These are phyloP conservation scores for Dunckerocampus dactyliophorus DNA, from an alignment of 2,113 vertebrate species.

Conservation along the genomic window DNA sequence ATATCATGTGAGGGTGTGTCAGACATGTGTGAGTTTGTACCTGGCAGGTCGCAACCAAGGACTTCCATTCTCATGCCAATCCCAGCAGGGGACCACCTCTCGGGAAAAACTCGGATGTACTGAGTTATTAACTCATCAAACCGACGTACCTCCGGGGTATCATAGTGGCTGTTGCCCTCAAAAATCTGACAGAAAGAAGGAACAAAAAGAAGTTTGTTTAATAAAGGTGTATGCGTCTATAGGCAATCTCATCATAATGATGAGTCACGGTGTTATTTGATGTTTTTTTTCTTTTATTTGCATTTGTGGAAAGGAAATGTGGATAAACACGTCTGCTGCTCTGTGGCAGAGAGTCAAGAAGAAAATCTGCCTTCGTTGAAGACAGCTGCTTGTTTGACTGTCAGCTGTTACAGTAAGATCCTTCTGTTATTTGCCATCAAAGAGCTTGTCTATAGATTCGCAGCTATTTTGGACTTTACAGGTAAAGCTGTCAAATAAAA, in stretches of 20 bases:
- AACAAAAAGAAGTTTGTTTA: constrained; percentile 1
- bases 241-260: not conserved
- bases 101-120: constrained; percentile 86
- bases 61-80: constrained; percentile 98
- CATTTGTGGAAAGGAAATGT: not conserved
- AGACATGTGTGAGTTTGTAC: constrained; percentile 64
- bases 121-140: constrained; percentile 90
- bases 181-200: constrained; percentile 77
- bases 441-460: constrained; percentile 11
- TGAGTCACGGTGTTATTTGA: not conserved
- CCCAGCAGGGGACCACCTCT: constrained; percentile 92
- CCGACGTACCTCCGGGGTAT: constrained; percentile 90
- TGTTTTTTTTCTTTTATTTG: not conserved
- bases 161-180: constrained; percentile 94
- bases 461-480: constrained; percentile 5
- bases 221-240: not conserved
- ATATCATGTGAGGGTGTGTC: too few relatives aligned
- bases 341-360: not conserved
- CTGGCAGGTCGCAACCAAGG: constrained; percentile 93
- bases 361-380: constrained; percentile 4
- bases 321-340: constrained; percentile 7
- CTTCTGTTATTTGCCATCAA: constrained; percentile 7
- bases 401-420: not conserved
- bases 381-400: constrained; percentile 11
- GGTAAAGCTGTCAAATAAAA: constrained; percentile 17